Conservation (phyloP, 37 sponge, comb jelly and placozoan genomes). For the Lycopodina hypogea region DNA sequence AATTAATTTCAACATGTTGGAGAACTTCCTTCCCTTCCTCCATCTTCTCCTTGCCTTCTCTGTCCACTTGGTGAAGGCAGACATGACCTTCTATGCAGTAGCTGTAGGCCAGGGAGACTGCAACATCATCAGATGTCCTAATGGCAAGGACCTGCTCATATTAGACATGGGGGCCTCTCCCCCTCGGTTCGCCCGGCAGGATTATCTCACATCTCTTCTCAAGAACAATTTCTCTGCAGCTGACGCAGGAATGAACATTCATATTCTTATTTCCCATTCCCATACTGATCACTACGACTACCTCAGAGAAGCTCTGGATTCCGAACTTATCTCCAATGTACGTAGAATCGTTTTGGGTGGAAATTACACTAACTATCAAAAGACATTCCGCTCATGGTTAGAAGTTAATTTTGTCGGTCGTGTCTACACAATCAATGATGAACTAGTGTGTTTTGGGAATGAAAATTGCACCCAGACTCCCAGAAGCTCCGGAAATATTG, state of each 20-base stretch:
- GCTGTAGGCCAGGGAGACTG: slow-evolving; percentile 58
- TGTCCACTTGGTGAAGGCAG: background rate
- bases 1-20: background rate
- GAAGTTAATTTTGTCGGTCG: background rate
- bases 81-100: slow-evolving; percentile 37
- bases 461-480: background rate
- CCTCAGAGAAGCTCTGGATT: background rate
- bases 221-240: slow-evolving; percentile 22
- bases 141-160: slow-evolving; percentile 34
- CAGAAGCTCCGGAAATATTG: background rate
- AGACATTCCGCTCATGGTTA: slow-evolving; percentile 3
- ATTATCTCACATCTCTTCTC: slow-evolving; percentile 5
- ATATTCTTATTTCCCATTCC: slow-evolving; percentile 13
- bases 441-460: slow-evolving; percentile 7
- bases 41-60: too few species aligned
- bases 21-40: background rate
- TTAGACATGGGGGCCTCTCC: slow-evolving; percentile 43
- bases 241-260: background rate
- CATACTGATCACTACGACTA: slow-evolving; percentile 26
- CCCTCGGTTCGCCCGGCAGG: background rate
- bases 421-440: slow-evolving; percentile 18
- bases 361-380: background rate
- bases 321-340: background rate
- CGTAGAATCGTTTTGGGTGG: slow-evolving; percentile 4
- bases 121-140: slow-evolving; percentile 49